Evolutionary conservation across 2,888 invertebrate species (phyloP).

Genomic region (Andrena minutula): DNA sequence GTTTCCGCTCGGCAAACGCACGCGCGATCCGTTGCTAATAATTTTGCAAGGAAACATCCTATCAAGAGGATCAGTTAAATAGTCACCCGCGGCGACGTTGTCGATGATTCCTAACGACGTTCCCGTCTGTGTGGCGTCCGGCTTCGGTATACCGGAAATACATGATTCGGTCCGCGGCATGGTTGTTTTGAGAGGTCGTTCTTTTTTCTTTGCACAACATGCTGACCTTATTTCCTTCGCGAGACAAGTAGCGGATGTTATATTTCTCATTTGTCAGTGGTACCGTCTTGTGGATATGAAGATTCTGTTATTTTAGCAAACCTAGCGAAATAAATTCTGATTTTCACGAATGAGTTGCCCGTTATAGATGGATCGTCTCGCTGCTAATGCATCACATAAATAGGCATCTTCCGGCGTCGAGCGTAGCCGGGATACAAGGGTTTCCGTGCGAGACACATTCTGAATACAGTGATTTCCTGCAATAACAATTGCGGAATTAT

Average conservation of each 20-base stretch:
- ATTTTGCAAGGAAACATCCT: constrained; percentile 60
- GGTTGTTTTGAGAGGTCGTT: neutral
- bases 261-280: constrained; percentile 9
- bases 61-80: constrained; percentile 66
- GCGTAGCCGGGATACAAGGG: constrained; percentile 26
- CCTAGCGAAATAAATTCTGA: constrained; percentile 30
- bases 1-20: constrained; percentile 36
- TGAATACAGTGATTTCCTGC: constrained; percentile 60
- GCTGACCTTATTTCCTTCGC: neutral
- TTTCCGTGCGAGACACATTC: constrained; percentile 53
- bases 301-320: neutral
- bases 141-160: constrained; percentile 65
- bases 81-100: constrained; percentile 67
- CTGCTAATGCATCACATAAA: constrained; percentile 52
- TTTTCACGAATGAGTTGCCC: constrained; percentile 35
- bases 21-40: constrained; percentile 49
- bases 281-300: neutral
- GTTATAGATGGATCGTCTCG: constrained; percentile 20
- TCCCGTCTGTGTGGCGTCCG: constrained; percentile 70
- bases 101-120: constrained; percentile 68
- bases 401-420: constrained; percentile 50
- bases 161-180: constrained; percentile 18
- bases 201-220: constrained; percentile 1
- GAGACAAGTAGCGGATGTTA: neutral
- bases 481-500: constrained; percentile 61